Evolutionary conservation across 2,797 vertebrate species (phyloP).

Genomic region (Lemur catta): DNA sequence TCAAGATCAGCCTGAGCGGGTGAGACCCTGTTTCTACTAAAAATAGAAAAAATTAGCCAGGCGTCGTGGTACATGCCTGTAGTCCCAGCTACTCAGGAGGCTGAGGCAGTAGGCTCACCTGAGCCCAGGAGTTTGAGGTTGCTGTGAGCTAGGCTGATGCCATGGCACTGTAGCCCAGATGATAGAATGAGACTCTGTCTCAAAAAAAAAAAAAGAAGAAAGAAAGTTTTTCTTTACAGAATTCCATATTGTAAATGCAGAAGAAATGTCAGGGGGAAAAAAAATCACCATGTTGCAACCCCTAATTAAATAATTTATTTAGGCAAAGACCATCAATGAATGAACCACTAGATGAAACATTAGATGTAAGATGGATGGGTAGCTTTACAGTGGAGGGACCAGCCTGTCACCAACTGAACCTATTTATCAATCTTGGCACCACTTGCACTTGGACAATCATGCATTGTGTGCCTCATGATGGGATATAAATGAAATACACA

Average conservation of each 20-base stretch:
- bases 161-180: no score
- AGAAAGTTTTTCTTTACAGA: slow-evolving; percentile 45
- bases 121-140: no score
- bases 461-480: not conserved
- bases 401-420: not conserved
- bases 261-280: not conserved
- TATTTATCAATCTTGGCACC: not conserved
- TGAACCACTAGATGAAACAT: slow-evolving; percentile 32
- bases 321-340: not conserved
- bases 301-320: slow-evolving; percentile 12
- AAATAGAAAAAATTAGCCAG: no score
- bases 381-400: not conserved
- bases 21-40: no score
- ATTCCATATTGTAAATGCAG: slow-evolving; percentile 10
- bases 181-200: no score
- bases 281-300: not conserved
- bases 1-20: no score
- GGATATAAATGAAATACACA: not conserved
- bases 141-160: no score
- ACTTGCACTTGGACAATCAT: not conserved
- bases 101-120: no score
- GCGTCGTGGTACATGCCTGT: no score
- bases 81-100: no score
- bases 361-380: not conserved
- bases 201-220: no score